phyloP scores from a whole-genome alignment of 2,797 vertebrate species.

The Chiroxiphia lanceolata region DNA sequence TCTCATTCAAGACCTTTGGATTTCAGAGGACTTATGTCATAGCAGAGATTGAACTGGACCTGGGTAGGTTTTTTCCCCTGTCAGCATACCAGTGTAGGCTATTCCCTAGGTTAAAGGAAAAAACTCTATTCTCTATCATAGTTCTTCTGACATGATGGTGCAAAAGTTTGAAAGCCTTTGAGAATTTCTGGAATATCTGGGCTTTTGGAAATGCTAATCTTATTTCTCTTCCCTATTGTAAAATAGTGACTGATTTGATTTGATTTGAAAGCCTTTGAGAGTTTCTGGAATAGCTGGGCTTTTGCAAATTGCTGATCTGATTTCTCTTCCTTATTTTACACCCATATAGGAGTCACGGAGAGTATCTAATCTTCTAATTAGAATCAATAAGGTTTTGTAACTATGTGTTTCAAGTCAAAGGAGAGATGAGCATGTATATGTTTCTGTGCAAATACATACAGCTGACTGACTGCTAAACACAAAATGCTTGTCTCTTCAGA shows the following conservation, averaged over 20 bases:
- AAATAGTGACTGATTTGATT: no score
- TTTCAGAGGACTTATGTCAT: not conserved
- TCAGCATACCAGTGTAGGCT: not conserved
- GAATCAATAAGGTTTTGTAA: not conserved
- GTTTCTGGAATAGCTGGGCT: not conserved
- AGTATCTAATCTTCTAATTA: not conserved
- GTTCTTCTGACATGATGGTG: not conserved
- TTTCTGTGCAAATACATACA: not conserved
- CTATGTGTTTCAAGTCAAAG: not conserved
- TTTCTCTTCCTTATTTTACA: no score
- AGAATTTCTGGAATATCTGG: not conserved
- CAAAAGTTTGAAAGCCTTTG: not conserved
- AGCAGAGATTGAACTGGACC: not conserved
- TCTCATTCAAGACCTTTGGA: not conserved
- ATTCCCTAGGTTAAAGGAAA: constrained; percentile 25
- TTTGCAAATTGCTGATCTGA: not conserved
- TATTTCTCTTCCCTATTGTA: no score
- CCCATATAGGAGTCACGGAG: not conserved
- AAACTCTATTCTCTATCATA: not conserved
- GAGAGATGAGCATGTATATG: fast-evolving
- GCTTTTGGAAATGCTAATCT: not conserved
- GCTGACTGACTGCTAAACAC: not conserved
- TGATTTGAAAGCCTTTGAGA: not conserved
- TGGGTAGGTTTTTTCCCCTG: not conserved
- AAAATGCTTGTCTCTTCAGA: not conserved